Evolutionary conservation across 1,140 invertebrate genomes (phyloP).

Genomic region (Drosophila albomicans): DNA sequence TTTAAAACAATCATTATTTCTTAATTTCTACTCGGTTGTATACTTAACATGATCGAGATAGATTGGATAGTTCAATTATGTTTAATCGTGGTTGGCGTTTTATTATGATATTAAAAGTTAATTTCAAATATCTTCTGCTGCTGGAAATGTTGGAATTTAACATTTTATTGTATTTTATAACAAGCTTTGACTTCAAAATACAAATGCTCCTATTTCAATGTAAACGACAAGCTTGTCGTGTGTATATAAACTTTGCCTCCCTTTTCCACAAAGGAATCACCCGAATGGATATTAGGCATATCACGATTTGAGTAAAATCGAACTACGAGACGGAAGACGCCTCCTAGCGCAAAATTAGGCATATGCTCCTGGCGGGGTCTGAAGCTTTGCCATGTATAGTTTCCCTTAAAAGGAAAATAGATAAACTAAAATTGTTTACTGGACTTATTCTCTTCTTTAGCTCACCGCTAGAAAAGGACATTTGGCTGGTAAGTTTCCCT

Average conservation of each 20-base stretch:
- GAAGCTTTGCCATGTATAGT: conserved; percentile 15
- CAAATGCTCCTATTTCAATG: neutral
- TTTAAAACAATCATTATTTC: too few relatives aligned
- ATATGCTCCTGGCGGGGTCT: conserved; percentile 5
- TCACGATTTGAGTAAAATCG: neutral
- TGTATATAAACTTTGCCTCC: neutral
- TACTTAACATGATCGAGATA: too few relatives aligned
- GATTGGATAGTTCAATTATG: too few relatives aligned
- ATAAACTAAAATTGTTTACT: neutral
- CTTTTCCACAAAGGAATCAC: conserved; percentile 6
- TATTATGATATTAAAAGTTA: too few relatives aligned
- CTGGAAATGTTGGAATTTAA: too few relatives aligned
- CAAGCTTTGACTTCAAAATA: too few relatives aligned
- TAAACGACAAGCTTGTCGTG: neutral
- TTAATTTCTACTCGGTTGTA: too few relatives aligned
- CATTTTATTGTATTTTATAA: too few relatives aligned
- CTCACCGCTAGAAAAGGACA: conserved; percentile 6
- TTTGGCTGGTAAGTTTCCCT: conserved; percentile 10
- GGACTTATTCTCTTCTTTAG: neutral
- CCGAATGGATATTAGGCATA: neutral
- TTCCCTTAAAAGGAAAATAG: neutral
- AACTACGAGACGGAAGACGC: neutral
- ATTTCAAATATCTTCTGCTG: too few relatives aligned
- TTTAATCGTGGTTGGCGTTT: too few relatives aligned
- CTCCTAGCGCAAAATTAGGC: neutral